phyloP scores from a whole-genome alignment of 2,888 invertebrate genomes.

The Volucella bombylans region DNA sequence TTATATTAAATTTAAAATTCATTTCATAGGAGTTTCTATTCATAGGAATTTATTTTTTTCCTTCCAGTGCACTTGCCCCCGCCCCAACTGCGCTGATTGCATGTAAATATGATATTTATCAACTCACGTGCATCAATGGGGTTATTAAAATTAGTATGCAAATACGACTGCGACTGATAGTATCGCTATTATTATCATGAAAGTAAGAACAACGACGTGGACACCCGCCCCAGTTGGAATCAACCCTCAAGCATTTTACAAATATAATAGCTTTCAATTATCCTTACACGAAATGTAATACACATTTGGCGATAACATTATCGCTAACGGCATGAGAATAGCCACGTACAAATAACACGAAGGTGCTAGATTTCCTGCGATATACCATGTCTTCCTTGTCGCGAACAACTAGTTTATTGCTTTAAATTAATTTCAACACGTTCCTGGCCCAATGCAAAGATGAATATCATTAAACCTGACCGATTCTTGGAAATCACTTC shows the following conservation, averaged over 20 bases:
- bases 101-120: constrained; percentile 9
- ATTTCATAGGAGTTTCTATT: no score
- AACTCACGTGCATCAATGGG: constrained; percentile 22
- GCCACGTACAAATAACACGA: constrained; percentile 21
- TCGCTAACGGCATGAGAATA: neutral
- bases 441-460: constrained; percentile 36
- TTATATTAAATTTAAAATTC: no score
- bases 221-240: constrained; percentile 9
- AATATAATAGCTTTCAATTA: constrained; percentile 59
- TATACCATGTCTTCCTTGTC: constrained; percentile 1
- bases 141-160: constrained; percentile 46
- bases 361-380: neutral
- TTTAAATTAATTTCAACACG: constrained; percentile 64
- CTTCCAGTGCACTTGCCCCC: no score
- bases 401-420: neutral
- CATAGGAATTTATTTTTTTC: no score
- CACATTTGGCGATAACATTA: constrained; percentile 40
- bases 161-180: neutral
- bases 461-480: constrained; percentile 68
- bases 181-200: constrained; percentile 16
- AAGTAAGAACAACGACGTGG: neutral
- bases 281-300: constrained; percentile 46
- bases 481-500: constrained; percentile 53
- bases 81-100: neutral
- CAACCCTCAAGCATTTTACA: constrained; percentile 25